These are phyloP conservation scores for Antitype chi DNA, from an alignment of 2,888 invertebrate species.

Conservation along the genomic window DNA sequence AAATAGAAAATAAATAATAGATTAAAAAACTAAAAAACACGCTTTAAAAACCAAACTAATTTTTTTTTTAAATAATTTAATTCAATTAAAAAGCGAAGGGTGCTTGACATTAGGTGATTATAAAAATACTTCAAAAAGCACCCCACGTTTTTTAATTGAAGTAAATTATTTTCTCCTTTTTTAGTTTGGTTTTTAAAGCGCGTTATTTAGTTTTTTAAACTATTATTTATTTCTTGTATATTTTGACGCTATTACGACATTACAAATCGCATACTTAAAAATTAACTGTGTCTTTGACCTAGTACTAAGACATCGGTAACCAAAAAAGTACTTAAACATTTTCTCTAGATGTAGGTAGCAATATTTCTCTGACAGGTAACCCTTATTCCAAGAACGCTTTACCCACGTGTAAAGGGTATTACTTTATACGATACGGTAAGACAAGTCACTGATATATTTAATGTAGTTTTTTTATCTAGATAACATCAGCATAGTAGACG, in stretches of 20 bases:
- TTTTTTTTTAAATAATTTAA: no score
- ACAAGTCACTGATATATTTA: constrained; percentile 21
- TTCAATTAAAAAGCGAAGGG: no score
- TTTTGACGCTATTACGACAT: background rate
- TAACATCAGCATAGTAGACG: background rate
- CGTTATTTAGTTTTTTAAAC: no score
- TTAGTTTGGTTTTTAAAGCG: no score
- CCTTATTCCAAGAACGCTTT: constrained; percentile 26
- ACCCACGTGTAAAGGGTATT: constrained; percentile 1
- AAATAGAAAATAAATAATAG: no score
- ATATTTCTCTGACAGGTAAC: background rate
- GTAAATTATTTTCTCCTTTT: no score
- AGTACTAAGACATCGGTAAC: background rate
- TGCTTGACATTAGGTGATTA: no score
- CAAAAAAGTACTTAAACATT: background rate
- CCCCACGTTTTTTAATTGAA: no score
- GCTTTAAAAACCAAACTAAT: no score
- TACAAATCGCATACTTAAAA: background rate
- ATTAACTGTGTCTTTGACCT: background rate
- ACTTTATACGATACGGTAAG: constrained; percentile 13
- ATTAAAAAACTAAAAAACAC: no score
- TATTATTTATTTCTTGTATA: no score
- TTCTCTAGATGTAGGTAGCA: background rate
- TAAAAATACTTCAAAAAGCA: no score
- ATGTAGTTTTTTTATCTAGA: constrained; percentile 27